A percentile compares a stretch with the other conserved stretches of the same genome.
These are phyloP conservation scores for Melipona bicolor DNA, from an alignment of 2,888 invertebrate species.

Conservation along the genomic window DNA sequence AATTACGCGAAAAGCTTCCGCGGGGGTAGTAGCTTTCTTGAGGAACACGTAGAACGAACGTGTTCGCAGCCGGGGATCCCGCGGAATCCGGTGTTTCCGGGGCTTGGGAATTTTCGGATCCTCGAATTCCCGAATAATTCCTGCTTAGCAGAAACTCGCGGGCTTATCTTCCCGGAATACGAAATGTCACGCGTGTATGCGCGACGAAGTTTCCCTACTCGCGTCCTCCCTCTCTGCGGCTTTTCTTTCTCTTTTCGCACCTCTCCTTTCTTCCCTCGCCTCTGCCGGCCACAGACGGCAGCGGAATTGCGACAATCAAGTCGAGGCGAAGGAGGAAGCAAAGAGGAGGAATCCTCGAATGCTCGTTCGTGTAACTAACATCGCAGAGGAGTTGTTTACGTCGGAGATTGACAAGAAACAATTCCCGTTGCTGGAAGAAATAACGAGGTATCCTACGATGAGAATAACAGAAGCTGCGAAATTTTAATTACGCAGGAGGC, in stretches of 20 bases:
- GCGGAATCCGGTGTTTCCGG: background rate
- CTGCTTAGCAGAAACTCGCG: background rate
- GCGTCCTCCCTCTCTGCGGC: too few relatives aligned
- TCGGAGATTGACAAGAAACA: slow-evolving; percentile 12
- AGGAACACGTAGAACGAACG: background rate
- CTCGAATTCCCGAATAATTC: background rate
- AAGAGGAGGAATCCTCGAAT: background rate
- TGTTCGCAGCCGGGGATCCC: slow-evolving; percentile 3
- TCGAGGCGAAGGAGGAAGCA: background rate
- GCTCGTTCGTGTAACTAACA: background rate
- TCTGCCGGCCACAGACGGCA: too few relatives aligned
- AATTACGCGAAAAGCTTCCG: slow-evolving; percentile 26
- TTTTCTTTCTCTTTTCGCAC: too few relatives aligned
- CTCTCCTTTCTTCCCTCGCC: background rate
- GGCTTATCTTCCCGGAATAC: background rate
- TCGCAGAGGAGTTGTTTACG: too few relatives aligned
- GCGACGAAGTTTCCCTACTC: background rate
- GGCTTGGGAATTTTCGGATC: background rate
- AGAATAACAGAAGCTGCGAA: slow-evolving; percentile 5
- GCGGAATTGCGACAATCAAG: background rate
- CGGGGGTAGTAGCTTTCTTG: background rate
- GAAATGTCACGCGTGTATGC: background rate
- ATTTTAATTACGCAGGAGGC: slow-evolving; percentile 60
- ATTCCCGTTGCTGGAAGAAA: slow-evolving; percentile 28
- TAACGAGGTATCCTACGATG: background rate